Evolutionary conservation across 2,888 invertebrate genomes (phyloP).

Genomic region (Spicauda simplicius): DNA sequence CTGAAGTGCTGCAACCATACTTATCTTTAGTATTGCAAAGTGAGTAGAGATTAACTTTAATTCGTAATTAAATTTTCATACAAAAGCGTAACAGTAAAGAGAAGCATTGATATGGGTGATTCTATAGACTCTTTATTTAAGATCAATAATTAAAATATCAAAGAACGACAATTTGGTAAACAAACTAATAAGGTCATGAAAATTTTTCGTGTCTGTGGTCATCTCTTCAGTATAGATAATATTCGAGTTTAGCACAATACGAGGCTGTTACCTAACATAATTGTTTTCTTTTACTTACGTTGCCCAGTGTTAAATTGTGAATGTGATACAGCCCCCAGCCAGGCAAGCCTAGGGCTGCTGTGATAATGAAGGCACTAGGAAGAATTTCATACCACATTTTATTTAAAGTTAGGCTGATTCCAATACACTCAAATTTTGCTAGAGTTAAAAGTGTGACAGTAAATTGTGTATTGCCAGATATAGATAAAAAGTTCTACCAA

Average conservation of each 20-base stretch:
- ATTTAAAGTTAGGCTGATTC: slow-evolving; percentile 9
- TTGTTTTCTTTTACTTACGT: slow-evolving; percentile 83
- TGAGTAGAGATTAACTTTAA: too few species aligned
- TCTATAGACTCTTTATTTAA: too few species aligned
- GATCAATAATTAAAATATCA: background rate
- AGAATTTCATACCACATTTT: slow-evolving; percentile 91
- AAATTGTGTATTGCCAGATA: slow-evolving; percentile 54
- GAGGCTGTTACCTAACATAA: slow-evolving; percentile 65
- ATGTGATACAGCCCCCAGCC: slow-evolving; percentile 86
- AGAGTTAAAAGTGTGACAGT: slow-evolving; percentile 40
- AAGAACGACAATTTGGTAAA: background rate
- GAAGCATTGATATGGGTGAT: background rate
- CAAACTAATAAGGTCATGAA: background rate
- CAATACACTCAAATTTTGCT: slow-evolving; percentile 10
- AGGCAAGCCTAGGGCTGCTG: slow-evolving; percentile 85
- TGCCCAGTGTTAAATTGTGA: slow-evolving; percentile 86
- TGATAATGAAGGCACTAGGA: slow-evolving; percentile 86
- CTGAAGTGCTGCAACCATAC: slow-evolving; percentile 80
- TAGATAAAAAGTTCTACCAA: slow-evolving; percentile 36
- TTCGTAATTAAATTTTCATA: too few species aligned
- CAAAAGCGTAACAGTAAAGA: too few species aligned
- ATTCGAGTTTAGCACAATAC: background rate
- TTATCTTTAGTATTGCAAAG: background rate
- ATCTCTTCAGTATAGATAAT: background rate
- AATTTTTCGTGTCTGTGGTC: slow-evolving; percentile 22